phyloP scores from a whole-genome alignment of 2,888 invertebrate species.

The Barypeithes pellucidus region DNA sequence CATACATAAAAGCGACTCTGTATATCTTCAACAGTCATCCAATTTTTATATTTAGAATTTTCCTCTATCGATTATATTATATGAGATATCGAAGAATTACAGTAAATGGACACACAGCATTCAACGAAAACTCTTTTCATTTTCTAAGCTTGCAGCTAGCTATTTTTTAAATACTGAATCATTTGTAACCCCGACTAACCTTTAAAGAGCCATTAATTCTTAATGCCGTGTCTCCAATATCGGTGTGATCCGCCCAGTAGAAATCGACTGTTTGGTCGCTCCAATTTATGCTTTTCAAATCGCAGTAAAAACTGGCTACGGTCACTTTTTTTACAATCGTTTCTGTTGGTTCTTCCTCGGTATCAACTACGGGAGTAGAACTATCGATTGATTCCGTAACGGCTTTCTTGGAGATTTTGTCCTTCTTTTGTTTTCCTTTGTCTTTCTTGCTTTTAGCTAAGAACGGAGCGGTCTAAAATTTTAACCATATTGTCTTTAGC shows the following conservation, averaged over 20 bases:
- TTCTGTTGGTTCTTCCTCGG: slow-evolving; percentile 55
- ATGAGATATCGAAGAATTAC: too few species aligned
- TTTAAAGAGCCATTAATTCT: slow-evolving; percentile 66
- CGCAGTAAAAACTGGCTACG: slow-evolving; percentile 72
- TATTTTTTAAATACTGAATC: too few species aligned
- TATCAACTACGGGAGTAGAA: slow-evolving; percentile 22
- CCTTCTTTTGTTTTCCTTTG: slow-evolving; percentile 47
- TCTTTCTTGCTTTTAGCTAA: slow-evolving; percentile 16
- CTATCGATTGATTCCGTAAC: slow-evolving; percentile 22
- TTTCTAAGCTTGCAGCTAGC: too few species aligned
- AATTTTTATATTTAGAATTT: too few species aligned
- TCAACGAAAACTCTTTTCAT: too few species aligned
- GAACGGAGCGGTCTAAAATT: slow-evolving; percentile 19
- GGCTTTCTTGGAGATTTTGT: slow-evolving; percentile 46
- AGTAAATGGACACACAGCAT: too few species aligned
- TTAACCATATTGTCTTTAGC: background rate
- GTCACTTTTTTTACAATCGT: slow-evolving; percentile 65
- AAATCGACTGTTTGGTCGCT: slow-evolving; percentile 73
- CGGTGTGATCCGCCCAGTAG: slow-evolving; percentile 73
- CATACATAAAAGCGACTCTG: too few species aligned
- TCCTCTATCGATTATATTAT: too few species aligned
- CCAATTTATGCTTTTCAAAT: slow-evolving; percentile 72
- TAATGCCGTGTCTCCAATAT: slow-evolving; percentile 59
- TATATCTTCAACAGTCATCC: too few species aligned
- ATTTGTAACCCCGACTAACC: too few species aligned